phyloP scores from a whole-genome alignment of 2,797 vertebrate genomes.

The Atherinosoma microstoma region DNA sequence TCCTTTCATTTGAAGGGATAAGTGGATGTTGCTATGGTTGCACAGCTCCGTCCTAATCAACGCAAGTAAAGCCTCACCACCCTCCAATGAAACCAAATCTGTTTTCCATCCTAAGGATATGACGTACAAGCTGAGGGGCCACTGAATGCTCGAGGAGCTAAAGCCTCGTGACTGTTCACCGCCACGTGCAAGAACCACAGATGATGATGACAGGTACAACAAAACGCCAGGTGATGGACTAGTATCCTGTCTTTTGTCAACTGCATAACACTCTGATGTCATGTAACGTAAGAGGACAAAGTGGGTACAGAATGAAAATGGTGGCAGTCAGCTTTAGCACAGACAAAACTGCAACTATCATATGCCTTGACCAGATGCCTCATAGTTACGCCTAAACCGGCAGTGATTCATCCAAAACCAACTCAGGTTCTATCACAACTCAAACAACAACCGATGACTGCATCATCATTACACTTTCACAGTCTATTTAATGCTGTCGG shows the following conservation, averaged over 20 bases:
- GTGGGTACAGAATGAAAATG: not conserved
- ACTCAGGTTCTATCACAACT: not conserved
- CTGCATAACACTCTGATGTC: not conserved
- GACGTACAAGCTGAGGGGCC: conserved; percentile 46
- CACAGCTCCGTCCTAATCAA: conserved; percentile 54
- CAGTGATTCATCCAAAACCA: conserved; percentile 3
- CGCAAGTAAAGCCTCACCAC: conserved; percentile 49
- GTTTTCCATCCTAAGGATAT: conserved; percentile 68
- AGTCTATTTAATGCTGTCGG: conserved; percentile 12
- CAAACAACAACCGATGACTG: conserved; percentile 4
- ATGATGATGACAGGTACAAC: conserved; percentile 19
- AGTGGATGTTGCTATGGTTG: conserved; percentile 63
- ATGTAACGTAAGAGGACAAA: conserved; percentile 5
- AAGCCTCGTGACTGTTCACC: conserved; percentile 36
- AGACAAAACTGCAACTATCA: not conserved
- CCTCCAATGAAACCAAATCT: conserved; percentile 68
- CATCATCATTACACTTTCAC: conserved; percentile 2
- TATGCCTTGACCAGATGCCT: not conserved
- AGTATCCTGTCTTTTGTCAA: conserved; percentile 3
- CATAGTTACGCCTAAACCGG: not conserved
- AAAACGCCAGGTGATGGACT: conserved; percentile 8
- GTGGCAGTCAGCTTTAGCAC: not conserved
- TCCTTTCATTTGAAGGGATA: conserved; percentile 27
- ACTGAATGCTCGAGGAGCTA: conserved; percentile 24
- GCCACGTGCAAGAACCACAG: conserved; percentile 29